Evolutionary conservation across 2,797 vertebrate genomes (phyloP).

Genomic region (Fistularia commersonii): DNA sequence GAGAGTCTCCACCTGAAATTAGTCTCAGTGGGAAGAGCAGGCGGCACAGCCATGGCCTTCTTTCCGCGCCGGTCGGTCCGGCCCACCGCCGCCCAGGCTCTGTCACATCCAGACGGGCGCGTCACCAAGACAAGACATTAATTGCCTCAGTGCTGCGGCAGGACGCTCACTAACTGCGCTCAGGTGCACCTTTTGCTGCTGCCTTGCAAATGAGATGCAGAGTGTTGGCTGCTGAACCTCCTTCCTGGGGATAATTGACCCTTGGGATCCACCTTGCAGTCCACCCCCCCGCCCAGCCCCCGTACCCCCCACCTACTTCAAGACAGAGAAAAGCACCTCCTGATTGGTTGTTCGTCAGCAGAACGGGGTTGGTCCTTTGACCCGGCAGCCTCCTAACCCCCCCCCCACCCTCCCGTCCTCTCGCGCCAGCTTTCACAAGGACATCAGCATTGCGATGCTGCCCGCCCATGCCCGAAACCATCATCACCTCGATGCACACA

Average conservation of each 20-base stretch:
- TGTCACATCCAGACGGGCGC: conserved; percentile 70
- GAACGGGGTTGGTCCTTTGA: conserved; percentile 69
- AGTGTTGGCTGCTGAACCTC: conserved; percentile 70
- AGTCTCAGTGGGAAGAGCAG: conserved; percentile 69
- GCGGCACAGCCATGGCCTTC: conserved; percentile 44
- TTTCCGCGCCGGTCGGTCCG: conserved; percentile 44
- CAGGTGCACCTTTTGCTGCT: conserved; percentile 71
- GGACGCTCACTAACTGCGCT: conserved; percentile 56
- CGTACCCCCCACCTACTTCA: conserved; percentile 40
- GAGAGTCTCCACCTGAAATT: conserved; percentile 60
- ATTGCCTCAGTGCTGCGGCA: conserved; percentile 71
- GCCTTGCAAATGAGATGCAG: conserved; percentile 79
- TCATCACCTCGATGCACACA: conserved; percentile 19
- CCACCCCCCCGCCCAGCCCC: conserved; percentile 48
- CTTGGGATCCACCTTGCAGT: conserved; percentile 70
- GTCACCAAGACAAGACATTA: conserved; percentile 75
- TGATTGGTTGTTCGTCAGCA: conserved; percentile 74
- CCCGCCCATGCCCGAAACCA: conserved; percentile 26
- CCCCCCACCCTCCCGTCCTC: conserved; percentile 26
- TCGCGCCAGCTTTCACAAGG: conserved; percentile 51
- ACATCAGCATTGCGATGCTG: conserved; percentile 29
- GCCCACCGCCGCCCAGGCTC: conserved; percentile 58
- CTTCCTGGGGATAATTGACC: conserved; percentile 77
- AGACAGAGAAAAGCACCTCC: conserved; percentile 59
- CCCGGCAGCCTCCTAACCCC: conserved; percentile 46